Base-by-base conservation (phyloP, 1,140 invertebrate genomes). In the Drosophila kanapiae region DNA sequence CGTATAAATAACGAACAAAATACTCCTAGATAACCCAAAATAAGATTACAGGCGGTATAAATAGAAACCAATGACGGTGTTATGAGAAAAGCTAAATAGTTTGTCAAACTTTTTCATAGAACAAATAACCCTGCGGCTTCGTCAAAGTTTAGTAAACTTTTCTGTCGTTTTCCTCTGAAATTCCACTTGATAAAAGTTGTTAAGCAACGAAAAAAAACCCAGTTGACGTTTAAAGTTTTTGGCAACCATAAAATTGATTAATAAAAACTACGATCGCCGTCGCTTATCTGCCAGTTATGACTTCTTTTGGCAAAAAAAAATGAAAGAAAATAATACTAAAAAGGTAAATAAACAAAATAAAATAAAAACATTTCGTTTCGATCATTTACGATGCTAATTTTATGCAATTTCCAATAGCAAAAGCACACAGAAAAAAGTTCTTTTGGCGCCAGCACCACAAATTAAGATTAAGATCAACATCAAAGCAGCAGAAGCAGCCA, bases 391-490 rank as follows among this genome's bases (percentile, higher is more conserved):
- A 80, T 90, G 71, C 74, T 58, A 84, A 80, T 90, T 78, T 90
- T 78, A 88, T 74, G 65, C 76, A 58, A 69, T 65, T 61, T 76
- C 33, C 56, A 69, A 45, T 51, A 75, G 53, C 49, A 38, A 68
- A 60, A 56, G 49, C 60, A 61, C 33, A 51, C 23, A 60, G 53
- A 69, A 78, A 56, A 75, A 82, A 62, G 53, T 77, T 69, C 45
- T 71, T 68, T 54, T 88, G 84, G 85, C 84, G 84, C 84, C 84
- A 88, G 85, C 84, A 78, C 69, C 48, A 90, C 80, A 80, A 88
- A 88, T 90, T 90, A 84, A 88, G 80, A 87, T 88, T 83, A 87
- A 78, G 84, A 90, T 88, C 85, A 88, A 80, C 80, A 84, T 81
- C 81, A 75, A 90, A 75, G 65, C 23, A 42, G 53, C 67, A 72